Conservation (phyloP, 1,140 invertebrate species). For the Aphis craccivora region DNA sequence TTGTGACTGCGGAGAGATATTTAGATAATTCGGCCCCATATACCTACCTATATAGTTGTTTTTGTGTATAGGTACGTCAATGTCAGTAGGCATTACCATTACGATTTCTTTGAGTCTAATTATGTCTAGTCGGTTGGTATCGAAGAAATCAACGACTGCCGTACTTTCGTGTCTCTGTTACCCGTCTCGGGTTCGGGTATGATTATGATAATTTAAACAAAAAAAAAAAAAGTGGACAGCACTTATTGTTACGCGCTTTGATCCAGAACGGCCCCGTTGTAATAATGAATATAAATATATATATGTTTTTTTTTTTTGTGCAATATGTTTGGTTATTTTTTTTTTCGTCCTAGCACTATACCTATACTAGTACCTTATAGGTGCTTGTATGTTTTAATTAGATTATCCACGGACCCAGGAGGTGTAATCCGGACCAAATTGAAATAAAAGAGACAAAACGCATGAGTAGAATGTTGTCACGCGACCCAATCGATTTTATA, state of each 20-base stretch:
- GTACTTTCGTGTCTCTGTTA: slow-evolving; percentile 2
- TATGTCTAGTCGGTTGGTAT: not conserved
- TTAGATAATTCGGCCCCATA: not conserved
- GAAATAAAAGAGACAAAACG: slow-evolving; percentile 33
- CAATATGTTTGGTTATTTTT: not conserved
- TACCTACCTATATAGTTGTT: not conserved
- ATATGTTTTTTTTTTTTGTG: not conserved
- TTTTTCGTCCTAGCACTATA: not conserved
- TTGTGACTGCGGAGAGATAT: slow-evolving; percentile 1
- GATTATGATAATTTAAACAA: slow-evolving; percentile 36
- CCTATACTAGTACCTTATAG: not conserved
- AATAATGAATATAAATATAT: not conserved
- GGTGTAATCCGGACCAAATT: slow-evolving; percentile 39
- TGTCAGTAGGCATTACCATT: not conserved
- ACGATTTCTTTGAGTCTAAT: slow-evolving; percentile 38
- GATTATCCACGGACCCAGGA: slow-evolving; percentile 13
- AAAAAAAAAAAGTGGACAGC: slow-evolving; percentile 26
- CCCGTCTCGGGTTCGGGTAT: not conserved
- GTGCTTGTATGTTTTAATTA: not conserved
- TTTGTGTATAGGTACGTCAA: not conserved
- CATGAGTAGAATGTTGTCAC: slow-evolving; percentile 19
- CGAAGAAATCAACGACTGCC: slow-evolving; percentile 7
- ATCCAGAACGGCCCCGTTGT: slow-evolving; percentile 34
- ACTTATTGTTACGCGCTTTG: slow-evolving; percentile 30
- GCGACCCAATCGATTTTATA: slow-evolving; percentile 31